Conservation (phyloP, 1,140 invertebrate genomes). For the Drosophila santomea region DNA sequence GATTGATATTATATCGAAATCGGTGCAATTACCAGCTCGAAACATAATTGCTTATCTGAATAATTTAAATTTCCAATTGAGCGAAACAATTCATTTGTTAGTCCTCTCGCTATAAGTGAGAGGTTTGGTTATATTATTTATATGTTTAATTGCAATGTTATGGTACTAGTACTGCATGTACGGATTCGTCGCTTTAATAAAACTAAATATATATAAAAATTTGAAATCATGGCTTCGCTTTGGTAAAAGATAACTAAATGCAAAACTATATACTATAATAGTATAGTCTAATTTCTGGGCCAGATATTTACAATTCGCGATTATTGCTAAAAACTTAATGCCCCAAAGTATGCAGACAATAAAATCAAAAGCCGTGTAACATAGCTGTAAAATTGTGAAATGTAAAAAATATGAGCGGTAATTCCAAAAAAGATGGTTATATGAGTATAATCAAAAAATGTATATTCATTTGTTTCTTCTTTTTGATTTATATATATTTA, state of each 20-base stretch:
- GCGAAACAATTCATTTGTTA: neutral
- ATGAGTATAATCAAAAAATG: neutral
- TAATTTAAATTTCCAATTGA: neutral
- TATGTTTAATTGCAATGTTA: no score
- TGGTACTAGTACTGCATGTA: no score
- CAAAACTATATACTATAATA: neutral
- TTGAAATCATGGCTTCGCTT: neutral
- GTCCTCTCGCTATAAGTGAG: no score
- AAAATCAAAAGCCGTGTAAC: neutral
- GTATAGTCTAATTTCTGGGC: neutral
- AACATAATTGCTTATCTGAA: conserved; percentile 15
- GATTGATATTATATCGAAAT: neutral
- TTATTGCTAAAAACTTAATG: neutral
- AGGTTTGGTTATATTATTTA: no score
- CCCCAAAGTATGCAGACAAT: conserved; percentile 16
- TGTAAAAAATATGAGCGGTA: neutral
- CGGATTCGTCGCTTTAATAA: no score
- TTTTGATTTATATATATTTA: neutral
- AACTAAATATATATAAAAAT: no score
- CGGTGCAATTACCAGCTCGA: neutral
- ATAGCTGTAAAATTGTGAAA: neutral
- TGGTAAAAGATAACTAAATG: neutral
- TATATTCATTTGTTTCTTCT: neutral
- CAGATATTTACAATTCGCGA: conserved; percentile 1
- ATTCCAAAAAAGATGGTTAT: neutral